A percentile compares a stretch with the other conserved stretches of the same genome.
These are phyloP conservation scores for Channallabes apus DNA, from an alignment of 2,797 vertebrate species.

Conservation along the genomic window DNA sequence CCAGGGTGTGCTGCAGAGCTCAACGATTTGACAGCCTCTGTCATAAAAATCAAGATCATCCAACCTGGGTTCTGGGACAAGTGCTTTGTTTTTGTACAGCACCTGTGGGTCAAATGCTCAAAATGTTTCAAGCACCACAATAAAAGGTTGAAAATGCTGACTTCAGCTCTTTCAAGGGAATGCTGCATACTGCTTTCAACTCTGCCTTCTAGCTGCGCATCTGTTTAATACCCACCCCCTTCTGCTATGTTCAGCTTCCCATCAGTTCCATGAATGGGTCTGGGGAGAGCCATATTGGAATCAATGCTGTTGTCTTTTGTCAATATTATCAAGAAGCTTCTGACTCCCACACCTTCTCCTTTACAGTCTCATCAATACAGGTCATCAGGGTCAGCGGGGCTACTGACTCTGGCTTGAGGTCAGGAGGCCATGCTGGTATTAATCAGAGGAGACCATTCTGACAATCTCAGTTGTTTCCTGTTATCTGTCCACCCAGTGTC, in stretches of 20 bases:
- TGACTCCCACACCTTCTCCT: slow-evolving; percentile 10
- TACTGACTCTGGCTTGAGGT: slow-evolving; percentile 39
- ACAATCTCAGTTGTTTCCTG: slow-evolving; percentile 43
- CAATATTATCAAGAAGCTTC: slow-evolving; percentile 43
- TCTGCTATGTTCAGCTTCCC: slow-evolving; percentile 44
- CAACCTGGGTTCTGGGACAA: slow-evolving; percentile 6
- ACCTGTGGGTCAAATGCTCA: slow-evolving; percentile 12
- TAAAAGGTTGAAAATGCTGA: slow-evolving; percentile 11
- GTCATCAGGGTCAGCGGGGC: slow-evolving; percentile 35
- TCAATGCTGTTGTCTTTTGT: slow-evolving; percentile 45
- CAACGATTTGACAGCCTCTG: slow-evolving; percentile 29
- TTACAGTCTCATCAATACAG: slow-evolving; percentile 39
- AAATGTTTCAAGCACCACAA: slow-evolving; percentile 16
- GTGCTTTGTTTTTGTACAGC: slow-evolving; percentile 5
- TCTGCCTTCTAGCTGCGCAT: slow-evolving; percentile 29
- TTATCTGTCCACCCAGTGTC: slow-evolving; percentile 37
- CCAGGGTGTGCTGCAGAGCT: slow-evolving; percentile 19
- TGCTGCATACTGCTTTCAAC: slow-evolving; percentile 6
- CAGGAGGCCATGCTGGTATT: slow-evolving; percentile 40
- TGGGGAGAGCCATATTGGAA: slow-evolving; percentile 41
- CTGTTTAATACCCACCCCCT: slow-evolving; percentile 44
- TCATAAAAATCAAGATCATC: slow-evolving; percentile 29
- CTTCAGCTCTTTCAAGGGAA: slow-evolving; percentile 16
- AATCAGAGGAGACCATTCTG: slow-evolving; percentile 40
- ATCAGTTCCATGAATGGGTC: slow-evolving; percentile 44